Evolutionary conservation across 1,140 invertebrate species (phyloP).

Genomic region (Chlorops oryzae): DNA sequence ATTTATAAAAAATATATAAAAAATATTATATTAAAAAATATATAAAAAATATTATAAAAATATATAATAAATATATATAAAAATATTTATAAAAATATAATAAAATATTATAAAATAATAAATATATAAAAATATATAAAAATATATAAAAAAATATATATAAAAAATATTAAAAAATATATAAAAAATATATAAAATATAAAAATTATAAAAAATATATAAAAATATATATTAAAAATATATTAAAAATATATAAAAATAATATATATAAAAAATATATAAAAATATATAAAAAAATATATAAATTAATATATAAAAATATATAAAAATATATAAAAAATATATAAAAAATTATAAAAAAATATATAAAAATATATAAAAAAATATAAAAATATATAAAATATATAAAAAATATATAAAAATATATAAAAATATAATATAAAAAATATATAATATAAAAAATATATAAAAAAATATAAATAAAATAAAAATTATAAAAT

Average conservation of each 20-base stretch:
- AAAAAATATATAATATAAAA: not conserved
- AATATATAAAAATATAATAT: not conserved
- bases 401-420: too few relatives aligned
- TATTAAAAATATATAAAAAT: not conserved
- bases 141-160: not conserved
- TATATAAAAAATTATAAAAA: not conserved
- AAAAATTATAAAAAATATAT: slow-evolving; percentile 6
- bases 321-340: not conserved
- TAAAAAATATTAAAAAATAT: not conserved
- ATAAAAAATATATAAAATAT: not conserved
- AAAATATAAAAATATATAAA: not conserved
- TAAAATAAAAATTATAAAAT: not conserved
- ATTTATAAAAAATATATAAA: too few relatives aligned
- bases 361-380: not conserved
- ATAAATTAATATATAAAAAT: not conserved
- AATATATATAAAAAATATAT: slow-evolving; percentile 1
- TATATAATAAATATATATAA: too few relatives aligned
- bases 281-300: not conserved
- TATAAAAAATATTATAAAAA: too few relatives aligned
- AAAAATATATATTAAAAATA: slow-evolving; percentile 1
- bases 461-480: not conserved
- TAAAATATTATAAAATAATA: not conserved
- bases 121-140: not conserved
- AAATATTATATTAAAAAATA: too few relatives aligned
- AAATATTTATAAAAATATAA: not conserved